These are phyloP conservation scores for Siphamia tubifer DNA, from an alignment of 2,113 vertebrate genomes.

Conservation along the genomic window DNA sequence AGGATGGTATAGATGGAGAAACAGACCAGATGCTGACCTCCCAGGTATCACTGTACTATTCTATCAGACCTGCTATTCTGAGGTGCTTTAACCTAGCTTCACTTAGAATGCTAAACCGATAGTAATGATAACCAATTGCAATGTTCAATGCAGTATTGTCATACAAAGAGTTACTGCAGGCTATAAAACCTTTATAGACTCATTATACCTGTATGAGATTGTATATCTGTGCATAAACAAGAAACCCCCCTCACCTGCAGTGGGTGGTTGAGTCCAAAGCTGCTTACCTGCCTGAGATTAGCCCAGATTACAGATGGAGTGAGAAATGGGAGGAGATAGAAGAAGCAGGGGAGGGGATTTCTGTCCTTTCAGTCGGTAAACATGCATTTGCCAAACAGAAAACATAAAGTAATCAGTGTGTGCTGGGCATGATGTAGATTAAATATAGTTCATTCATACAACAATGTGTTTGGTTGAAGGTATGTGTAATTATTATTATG, in stretches of 20 bases:
- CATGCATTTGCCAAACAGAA: slow-evolving; percentile 26
- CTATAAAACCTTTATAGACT: background rate
- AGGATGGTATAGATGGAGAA: slow-evolving; percentile 61
- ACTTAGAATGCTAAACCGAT: background rate
- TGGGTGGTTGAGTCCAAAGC: slow-evolving; percentile 74
- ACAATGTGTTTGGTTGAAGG: background rate
- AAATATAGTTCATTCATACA: too few species aligned
- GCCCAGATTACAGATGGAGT: slow-evolving; percentile 71
- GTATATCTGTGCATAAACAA: slow-evolving; percentile 2
- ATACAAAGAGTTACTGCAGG: background rate
- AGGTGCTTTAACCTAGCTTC: slow-evolving; percentile 12
- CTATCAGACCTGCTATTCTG: background rate
- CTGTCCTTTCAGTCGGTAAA: slow-evolving; percentile 55
- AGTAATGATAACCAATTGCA: background rate
- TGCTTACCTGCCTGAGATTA: slow-evolving; percentile 80
- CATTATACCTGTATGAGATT: background rate
- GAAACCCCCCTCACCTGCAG: slow-evolving; percentile 36
- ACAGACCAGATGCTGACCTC: slow-evolving; percentile 74
- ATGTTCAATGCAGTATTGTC: background rate
- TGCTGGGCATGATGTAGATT: slow-evolving; percentile 19
- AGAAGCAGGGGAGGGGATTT: slow-evolving; percentile 56
- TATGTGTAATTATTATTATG: background rate
- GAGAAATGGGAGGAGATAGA: slow-evolving; percentile 42
- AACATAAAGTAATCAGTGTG: slow-evolving; percentile 18
- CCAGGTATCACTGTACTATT: slow-evolving; percentile 63